Conservation (phyloP, 2,888 invertebrate genomes). For the Neocrepidodera transversa region DNA sequence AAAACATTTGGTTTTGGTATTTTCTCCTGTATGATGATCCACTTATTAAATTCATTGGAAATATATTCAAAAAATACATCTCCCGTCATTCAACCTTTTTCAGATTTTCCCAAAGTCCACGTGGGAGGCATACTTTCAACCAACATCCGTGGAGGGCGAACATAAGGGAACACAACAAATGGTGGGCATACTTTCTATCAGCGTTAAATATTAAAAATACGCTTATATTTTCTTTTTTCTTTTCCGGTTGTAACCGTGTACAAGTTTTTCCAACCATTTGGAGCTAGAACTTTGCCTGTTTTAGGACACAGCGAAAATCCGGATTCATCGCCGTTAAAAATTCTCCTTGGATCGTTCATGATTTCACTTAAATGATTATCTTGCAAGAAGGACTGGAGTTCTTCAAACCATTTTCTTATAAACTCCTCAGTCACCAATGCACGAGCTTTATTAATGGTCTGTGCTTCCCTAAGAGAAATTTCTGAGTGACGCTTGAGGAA, state of each 20-base stretch:
- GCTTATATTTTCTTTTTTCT: conserved; percentile 49
- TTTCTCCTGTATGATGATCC: conserved; percentile 25
- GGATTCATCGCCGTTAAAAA: too few relatives aligned
- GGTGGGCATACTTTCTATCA: conserved; percentile 32
- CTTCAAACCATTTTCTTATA: too few relatives aligned
- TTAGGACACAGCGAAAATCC: conserved; percentile 31
- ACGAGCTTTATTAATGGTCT: conserved; percentile 31
- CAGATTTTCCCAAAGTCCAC: conserved; percentile 41
- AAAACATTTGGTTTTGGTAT: conserved; percentile 36
- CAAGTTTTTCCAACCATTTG: conserved; percentile 37
- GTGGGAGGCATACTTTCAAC: conserved; percentile 34
- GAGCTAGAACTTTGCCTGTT: conserved; percentile 31
- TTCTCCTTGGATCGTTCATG: conserved; percentile 24
- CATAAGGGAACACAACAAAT: conserved; percentile 37
- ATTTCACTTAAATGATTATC: conserved; percentile 20
- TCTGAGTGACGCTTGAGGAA: conserved; percentile 43
- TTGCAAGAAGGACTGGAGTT: conserved; percentile 39
- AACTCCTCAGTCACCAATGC: conserved; percentile 28
- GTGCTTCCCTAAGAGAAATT: conserved; percentile 37
- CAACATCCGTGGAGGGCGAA: conserved; percentile 33
- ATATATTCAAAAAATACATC: conserved; percentile 37
- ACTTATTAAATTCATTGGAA: conserved; percentile 31
- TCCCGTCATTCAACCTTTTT: conserved; percentile 44
- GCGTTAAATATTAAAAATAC: conserved; percentile 43
- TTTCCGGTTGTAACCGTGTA: conserved; percentile 42